Evolutionary conservation across 2,113 vertebrate genomes (phyloP), one percentile per base, ranked within the genome.

Genomic region (Garra rufa): DNA sequence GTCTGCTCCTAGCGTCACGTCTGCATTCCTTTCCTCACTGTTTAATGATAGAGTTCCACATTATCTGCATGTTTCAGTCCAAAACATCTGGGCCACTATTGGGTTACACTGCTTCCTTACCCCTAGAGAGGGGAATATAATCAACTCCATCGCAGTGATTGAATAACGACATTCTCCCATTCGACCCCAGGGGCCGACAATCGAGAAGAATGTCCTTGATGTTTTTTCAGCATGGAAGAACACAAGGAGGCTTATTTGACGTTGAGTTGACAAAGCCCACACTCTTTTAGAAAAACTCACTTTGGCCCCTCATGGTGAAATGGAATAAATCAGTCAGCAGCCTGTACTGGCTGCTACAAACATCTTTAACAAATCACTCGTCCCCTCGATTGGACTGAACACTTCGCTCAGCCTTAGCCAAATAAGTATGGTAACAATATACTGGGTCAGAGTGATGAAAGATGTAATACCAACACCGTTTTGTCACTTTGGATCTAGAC

Each of bases 61-160:
- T 90, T 88, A 90, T 91, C 92, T 94, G 90, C 92, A 92, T 74
- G 90, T 94, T 93, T 93, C 93, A 93, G 89, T 67, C 86, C 41
- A 86, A 95, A 95, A 95, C 96, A 95, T 95, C 96, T 95, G 92
- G 73, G 89, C 90, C 59, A 84, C 89, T 91, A 90, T 95, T 93
- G 87, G 85, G 87, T 95, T 95, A 90, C 93, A 91, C 14, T 67
- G 24, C 82, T 85, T 88, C 77, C 86, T 76, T 85, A 76, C 87
- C 90, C 86, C 85, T 61, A 26, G 80, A 91, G 89, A 91, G 14
- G 65, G 19, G 84, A 88, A 86, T 87, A 86, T 85, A 92, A 92
- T 90, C 86, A 86, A 85, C 78, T 89, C 89, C 87, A 87, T 92
- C 84, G 88, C 89, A 92, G 92, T 85, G 88, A 94, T 90, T 93